Conservation (phyloP, 2,797 vertebrate species). For the Momotus momota region DNA sequence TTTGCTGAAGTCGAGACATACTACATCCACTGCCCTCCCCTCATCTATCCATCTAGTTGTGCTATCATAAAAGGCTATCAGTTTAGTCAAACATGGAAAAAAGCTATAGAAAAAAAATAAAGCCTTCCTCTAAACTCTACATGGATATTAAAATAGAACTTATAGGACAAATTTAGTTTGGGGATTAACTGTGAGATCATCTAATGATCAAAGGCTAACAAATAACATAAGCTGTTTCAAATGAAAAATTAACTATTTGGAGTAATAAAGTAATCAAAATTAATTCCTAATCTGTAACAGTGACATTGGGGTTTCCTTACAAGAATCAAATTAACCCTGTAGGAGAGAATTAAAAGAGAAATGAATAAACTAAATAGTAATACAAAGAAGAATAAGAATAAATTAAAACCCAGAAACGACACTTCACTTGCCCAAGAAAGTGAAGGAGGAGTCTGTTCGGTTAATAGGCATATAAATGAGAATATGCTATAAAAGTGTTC, state of each 20-base stretch:
- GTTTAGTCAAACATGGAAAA: no score
- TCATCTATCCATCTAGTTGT: no score
- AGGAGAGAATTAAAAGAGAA: not conserved
- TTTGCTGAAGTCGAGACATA: no score
- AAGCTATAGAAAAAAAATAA: not conserved
- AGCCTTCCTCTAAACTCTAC: not conserved
- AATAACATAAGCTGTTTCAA: not conserved
- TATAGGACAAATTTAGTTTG: not conserved
- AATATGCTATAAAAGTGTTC: not conserved
- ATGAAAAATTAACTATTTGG: not conserved
- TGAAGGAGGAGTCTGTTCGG: not conserved
- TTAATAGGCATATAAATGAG: fast-evolving
- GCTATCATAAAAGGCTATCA: no score
- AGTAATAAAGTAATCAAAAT: not conserved
- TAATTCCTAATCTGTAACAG: not conserved
- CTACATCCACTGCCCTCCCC: no score
- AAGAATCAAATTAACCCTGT: not conserved
- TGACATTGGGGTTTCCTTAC: not conserved
- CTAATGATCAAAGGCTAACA: not conserved
- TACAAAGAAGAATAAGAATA: no score
- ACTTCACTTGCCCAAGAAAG: not conserved
- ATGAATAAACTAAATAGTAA: not conserved
- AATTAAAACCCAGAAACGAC: not conserved
- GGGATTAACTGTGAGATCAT: not conserved
- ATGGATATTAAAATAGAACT: not conserved